Base-by-base conservation (phyloP, 1,140 invertebrate genomes). In the Leucophenga varia region DNA sequence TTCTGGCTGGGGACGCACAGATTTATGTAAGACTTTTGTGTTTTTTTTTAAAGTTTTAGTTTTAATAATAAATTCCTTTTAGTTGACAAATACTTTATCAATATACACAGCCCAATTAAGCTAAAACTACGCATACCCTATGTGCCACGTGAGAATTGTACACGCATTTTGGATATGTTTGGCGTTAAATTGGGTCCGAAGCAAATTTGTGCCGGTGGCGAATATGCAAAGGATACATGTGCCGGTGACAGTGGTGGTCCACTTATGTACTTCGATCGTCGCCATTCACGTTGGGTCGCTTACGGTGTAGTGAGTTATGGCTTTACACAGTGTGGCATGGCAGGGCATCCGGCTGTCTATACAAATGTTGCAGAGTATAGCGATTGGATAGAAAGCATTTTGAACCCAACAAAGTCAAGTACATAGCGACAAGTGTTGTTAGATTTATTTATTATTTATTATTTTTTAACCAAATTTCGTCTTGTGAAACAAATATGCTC, bases 1-100 rank as follows among this genome's bases (percentile, higher is more conserved):
- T 0, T 88, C 88, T 7, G 90, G 91, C 10, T 93, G 91, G 91
- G 91, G 91, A 7, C 84, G 82, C 70, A 88, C 87, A 8, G 86
- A 89, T 75, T 52, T 74, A 16, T 74, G 71, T 74, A 32, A 67
- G 71, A 32, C 22, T 19, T 30, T 22, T 13, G n/a, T 10, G 20
- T 22, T 20, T 12, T 5, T 14, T 3, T 35, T 43, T 36, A 9
- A 32, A 17, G n/a, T n/a, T n/a, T n/a, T n/a, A n/a, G n/a, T n/a
- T n/a, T n/a, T n/a, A 9, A 13, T 21, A 40, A 9, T 40, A 8
- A 12, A 8, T 12, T 8, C 13, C 10, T 32, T 40, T 2, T 48
- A 72, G 71, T 74, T 39, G 72, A 74, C 44, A 72, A 74, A 40
- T 74, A 72, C 35, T 73, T 69, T 14, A 58, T 59, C 5, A 71